Percentiles rank a stretch among this genome's conserved stretches.
Evolutionary conservation across 2,113 vertebrate genomes (phyloP).

Genomic region (Miniopterus natalensis): DNA sequence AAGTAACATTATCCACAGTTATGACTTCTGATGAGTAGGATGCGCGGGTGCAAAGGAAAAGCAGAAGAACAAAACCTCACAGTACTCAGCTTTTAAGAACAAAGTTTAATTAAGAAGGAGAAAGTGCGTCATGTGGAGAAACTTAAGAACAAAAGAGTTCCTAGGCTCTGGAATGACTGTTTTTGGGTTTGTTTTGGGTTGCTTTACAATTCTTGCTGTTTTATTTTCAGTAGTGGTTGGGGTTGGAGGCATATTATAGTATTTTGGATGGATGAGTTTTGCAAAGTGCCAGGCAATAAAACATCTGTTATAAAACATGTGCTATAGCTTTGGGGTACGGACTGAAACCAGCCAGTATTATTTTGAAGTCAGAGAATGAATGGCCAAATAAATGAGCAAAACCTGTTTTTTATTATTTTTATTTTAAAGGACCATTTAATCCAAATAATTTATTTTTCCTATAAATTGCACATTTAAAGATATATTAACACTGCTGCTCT

Average conservation of each 20-base stretch:
- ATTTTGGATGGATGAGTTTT: conserved; percentile 86
- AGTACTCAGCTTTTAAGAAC: conserved; percentile 62
- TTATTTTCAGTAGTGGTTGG: conserved; percentile 79
- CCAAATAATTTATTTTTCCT: conserved; percentile 70
- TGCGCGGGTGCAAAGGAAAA: neutral
- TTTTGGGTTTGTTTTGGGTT: conserved; percentile 56
- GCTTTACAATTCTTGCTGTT: conserved; percentile 83
- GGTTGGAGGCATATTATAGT: conserved; percentile 75
- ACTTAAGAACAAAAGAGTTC: conserved; percentile 73
- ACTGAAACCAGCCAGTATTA: conserved; percentile 84
- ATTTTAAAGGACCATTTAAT: conserved; percentile 73
- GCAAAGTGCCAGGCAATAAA: conserved; percentile 87
- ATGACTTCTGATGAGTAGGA: neutral
- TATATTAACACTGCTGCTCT: neutral
- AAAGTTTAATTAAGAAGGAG: conserved; percentile 72
- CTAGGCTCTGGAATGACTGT: conserved; percentile 66
- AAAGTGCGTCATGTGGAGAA: conserved; percentile 68
- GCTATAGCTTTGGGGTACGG: conserved; percentile 85
- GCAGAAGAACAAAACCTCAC: neutral
- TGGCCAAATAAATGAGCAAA: conserved; percentile 83
- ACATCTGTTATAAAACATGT: conserved; percentile 89
- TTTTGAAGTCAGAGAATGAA: conserved; percentile 84
- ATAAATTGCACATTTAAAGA: conserved; percentile 62
- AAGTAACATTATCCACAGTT: neutral
- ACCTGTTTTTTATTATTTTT: conserved; percentile 71